Evolutionary conservation across 2,113 vertebrate genomes (phyloP).

Genomic region (Pygathrix nemaeus): DNA sequence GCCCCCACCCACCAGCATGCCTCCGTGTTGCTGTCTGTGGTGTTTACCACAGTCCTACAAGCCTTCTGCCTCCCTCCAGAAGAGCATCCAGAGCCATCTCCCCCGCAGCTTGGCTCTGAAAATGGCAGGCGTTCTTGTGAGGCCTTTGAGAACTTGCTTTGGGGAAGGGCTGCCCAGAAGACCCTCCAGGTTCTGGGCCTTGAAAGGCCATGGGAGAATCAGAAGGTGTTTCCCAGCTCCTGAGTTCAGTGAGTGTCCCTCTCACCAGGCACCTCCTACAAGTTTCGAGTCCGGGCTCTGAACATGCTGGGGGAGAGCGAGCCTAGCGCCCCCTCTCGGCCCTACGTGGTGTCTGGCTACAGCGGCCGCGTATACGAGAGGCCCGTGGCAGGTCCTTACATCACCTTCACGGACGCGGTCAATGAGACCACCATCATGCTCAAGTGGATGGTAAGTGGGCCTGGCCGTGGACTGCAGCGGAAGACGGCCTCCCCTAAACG

Average conservation of each 20-base stretch:
- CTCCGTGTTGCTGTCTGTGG: fast-evolving
- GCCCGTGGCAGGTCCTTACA: slow-evolving; percentile 95
- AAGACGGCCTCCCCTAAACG: background rate
- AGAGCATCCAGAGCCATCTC: background rate
- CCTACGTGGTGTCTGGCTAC: slow-evolving; percentile 92
- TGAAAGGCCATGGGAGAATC: background rate
- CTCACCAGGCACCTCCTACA: slow-evolving; percentile 92
- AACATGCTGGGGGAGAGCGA: slow-evolving; percentile 96
- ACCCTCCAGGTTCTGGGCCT: background rate
- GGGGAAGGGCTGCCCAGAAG: background rate
- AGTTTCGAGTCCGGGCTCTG: slow-evolving; percentile 95
- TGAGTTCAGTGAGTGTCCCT: background rate
- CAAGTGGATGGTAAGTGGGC: slow-evolving; percentile 94
- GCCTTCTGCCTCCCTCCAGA: background rate
- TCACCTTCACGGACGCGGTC: slow-evolving; percentile 97
- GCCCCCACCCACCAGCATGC: background rate
- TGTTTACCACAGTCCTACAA: background rate
- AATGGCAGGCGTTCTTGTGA: background rate
- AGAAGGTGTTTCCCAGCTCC: background rate
- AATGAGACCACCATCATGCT: slow-evolving; percentile 98
- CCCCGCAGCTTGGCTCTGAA: background rate
- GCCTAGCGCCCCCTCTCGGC: slow-evolving; percentile 93
- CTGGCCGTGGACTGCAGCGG: fast-evolving
- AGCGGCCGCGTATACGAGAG: slow-evolving; percentile 89
- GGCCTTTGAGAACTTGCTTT: background rate